Conservation (phyloP, 2,113 vertebrate species). For the Siphamia tubifer region DNA sequence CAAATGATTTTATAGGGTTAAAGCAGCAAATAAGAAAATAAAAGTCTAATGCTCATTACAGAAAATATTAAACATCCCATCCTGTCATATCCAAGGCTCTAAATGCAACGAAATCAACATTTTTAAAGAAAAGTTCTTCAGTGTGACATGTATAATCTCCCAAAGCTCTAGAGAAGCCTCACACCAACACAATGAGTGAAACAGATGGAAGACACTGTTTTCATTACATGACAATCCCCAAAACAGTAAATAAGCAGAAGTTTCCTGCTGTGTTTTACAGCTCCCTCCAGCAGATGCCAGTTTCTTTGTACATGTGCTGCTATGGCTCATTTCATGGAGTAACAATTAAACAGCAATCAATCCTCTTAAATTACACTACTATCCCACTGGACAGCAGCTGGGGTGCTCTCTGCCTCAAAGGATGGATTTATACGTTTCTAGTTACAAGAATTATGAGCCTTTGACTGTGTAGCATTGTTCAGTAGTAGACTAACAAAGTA, state of each 20-base stretch:
- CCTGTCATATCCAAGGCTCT: too few relatives aligned
- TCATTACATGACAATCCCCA: conserved; percentile 12
- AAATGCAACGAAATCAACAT: too few relatives aligned
- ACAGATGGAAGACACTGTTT: conserved; percentile 31
- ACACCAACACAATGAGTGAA: neutral
- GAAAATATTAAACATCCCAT: too few relatives aligned
- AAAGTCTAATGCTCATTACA: too few relatives aligned
- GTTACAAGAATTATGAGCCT: neutral
- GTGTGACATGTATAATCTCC: neutral
- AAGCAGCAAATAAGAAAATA: too few relatives aligned
- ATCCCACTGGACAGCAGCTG: conserved; percentile 33
- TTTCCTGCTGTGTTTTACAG: conserved; percentile 30
- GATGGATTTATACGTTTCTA: conserved; percentile 17
- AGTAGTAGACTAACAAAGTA: too few relatives aligned
- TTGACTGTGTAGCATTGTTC: too few relatives aligned
- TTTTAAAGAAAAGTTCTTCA: too few relatives aligned
- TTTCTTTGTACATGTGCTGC: conserved; percentile 11
- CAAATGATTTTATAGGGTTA: too few relatives aligned
- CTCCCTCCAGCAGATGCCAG: conserved; percentile 29
- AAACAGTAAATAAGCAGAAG: conserved; percentile 49
- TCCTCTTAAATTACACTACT: conserved; percentile 24
- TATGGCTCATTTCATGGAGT: conserved; percentile 34
- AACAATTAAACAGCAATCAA: conserved; percentile 58
- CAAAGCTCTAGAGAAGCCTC: neutral
- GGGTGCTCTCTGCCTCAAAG: neutral